Percentiles rank a stretch among this genome's conserved stretches.
These are phyloP conservation scores for Oithona nana DNA, from an alignment of 2,888 invertebrate genomes.

Conservation along the genomic window DNA sequence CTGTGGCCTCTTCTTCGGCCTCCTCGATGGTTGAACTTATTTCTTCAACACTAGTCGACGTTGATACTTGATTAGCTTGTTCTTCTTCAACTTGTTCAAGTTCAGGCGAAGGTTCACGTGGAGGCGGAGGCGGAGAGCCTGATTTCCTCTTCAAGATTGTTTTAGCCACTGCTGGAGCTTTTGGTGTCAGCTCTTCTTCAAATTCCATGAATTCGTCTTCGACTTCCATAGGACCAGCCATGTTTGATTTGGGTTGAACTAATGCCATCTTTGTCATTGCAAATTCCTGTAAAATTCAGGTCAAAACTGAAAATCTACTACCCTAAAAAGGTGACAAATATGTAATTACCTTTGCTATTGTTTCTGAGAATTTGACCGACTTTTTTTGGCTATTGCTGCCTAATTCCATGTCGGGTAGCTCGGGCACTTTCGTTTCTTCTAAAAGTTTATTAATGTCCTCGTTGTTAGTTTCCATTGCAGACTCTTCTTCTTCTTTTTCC, in stretches of 20 bases:
- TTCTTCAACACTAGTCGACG: not conserved
- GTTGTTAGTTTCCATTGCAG: not conserved
- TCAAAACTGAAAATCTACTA: no score
- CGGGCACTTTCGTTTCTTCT: conserved; percentile 12
- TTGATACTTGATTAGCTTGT: no score
- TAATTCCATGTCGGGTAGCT: not conserved
- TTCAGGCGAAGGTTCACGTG: not conserved
- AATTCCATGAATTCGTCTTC: conserved; percentile 5
- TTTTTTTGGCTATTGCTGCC: not conserved
- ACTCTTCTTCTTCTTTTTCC: conserved; percentile 6
- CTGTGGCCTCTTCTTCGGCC: not conserved
- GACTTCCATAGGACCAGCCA: conserved; percentile 1
- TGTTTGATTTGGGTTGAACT: conserved; percentile 5
- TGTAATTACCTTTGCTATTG: not conserved
- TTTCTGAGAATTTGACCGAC: not conserved
- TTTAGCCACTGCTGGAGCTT: not conserved
- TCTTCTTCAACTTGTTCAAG: no score
- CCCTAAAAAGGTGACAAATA: no score
- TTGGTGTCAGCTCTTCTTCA: not conserved
- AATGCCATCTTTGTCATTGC: not conserved
- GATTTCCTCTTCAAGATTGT: not conserved
- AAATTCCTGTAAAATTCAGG: no score
- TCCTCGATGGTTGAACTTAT: not conserved
- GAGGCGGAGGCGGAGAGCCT: not conserved
- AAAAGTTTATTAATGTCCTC: not conserved